These are phyloP conservation scores for Todiramphus chloris DNA, from an alignment of 2,113 vertebrate genomes.

Conservation along the genomic window DNA sequence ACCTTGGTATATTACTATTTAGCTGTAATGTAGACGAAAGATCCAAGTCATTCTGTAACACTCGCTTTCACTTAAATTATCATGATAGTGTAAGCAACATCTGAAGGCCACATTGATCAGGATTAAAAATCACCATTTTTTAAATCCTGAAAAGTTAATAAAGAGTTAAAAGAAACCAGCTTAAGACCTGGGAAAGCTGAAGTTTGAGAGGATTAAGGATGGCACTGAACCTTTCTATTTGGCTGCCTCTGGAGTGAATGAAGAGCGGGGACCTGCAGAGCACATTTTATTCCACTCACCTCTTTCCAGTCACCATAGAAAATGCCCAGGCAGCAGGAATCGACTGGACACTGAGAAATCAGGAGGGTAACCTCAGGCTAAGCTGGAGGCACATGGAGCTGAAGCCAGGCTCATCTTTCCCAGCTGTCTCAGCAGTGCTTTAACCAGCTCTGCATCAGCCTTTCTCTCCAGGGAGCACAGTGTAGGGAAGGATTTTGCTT, in stretches of 20 bases:
- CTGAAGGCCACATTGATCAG: not conserved
- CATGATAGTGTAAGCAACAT: not conserved
- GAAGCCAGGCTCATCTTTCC: not conserved
- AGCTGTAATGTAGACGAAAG: not conserved
- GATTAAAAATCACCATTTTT: not conserved
- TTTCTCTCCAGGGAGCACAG: not conserved
- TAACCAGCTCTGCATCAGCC: not conserved
- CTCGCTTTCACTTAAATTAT: not conserved
- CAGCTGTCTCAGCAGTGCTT: not conserved
- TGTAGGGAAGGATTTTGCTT: not conserved
- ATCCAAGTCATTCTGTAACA: not conserved
- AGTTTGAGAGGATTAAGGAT: not conserved
- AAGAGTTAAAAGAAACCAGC: not conserved
- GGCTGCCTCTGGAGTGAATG: not conserved
- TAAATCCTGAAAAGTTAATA: not conserved
- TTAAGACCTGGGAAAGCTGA: not conserved
- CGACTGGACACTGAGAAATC: not conserved
- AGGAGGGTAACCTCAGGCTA: not conserved
- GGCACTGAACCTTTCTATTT: not conserved
- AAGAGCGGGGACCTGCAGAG: not conserved
- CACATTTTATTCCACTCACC: not conserved
- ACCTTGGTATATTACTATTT: constrained; percentile 6
- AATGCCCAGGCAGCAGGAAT: not conserved
- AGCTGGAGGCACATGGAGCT: not conserved
- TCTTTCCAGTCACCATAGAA: not conserved